Evolutionary conservation across 2,113 vertebrate species (phyloP), one percentile per base, ranked within the genome.

Genomic region (Eulemur macaco): DNA sequence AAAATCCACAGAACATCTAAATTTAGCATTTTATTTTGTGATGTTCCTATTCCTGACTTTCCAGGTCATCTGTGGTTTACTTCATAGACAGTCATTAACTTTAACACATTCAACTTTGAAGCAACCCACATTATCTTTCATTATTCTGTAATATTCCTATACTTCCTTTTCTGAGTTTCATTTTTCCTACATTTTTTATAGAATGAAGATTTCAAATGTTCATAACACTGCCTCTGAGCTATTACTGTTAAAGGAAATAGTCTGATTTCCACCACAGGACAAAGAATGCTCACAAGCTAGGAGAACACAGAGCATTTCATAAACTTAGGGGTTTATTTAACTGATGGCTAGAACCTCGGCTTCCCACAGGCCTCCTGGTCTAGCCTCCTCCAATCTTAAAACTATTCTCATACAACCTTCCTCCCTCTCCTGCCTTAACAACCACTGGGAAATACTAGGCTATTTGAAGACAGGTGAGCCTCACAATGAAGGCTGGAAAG

Each of bases 41-140:
- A 68, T 17, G 21, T 76, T 80, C 21, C 63, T 68, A 31, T 50
- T 89, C 3, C 6, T 6, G 3, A 71, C 17, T 31, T 89, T 69
- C 81, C 31, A 47, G 3, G 7, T 66, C 69, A 87, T 56, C 34
- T 69, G 50, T 85, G 37, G n/a, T 82, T 95, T 96, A 82, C 21
- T 31, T 52, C 47, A 56, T 6, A 63, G 31, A 25, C 3, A 86
- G 45, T 81, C 39, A 86, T 83, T 92, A 87, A 77, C 20, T 56
- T 92, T 63, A 89, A 94, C 17, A 92, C 45, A 92, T 82, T 83
- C 45, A 89, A 77, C 54, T 88, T 66, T 50, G 47, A 86, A 93
- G 71, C 11, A 83, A 54, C 2, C 37, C 39, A 12, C 21, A 84
- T 60, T 96, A 96, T 96, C 63, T 54, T 84, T 85, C 8, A 50